Conservation (phyloP, 1,140 invertebrate genomes). For the Bombus difficillimus region DNA sequence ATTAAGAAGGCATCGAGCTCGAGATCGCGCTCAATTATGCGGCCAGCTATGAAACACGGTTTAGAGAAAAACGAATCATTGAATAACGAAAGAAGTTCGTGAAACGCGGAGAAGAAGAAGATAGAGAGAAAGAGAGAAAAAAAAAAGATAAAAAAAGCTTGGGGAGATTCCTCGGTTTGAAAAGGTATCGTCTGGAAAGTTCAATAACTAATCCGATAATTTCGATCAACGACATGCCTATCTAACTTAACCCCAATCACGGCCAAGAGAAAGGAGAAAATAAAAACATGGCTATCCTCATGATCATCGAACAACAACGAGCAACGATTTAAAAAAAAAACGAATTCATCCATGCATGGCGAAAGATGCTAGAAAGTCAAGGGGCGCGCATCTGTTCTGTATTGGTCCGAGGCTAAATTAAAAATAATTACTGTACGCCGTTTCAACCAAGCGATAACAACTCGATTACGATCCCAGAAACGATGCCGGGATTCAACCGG, state of each 20-base stretch:
- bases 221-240: not conserved
- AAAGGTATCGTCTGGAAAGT: slow-evolving; percentile 15
- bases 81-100: slow-evolving; percentile 17
- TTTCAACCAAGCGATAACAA: slow-evolving; percentile 55
- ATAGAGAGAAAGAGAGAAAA: not conserved
- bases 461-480: slow-evolving; percentile 56
- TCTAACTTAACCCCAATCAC: not conserved
- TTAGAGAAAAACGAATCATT: not conserved
- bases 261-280: not conserved
- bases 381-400: slow-evolving; percentile 33
- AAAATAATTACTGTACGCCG: slow-evolving; percentile 45
- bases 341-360: slow-evolving; percentile 1
- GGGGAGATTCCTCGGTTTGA: not conserved
- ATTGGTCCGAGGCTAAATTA: slow-evolving; percentile 7
- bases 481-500: slow-evolving; percentile 29
- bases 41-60: not conserved
- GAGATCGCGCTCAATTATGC: not conserved
- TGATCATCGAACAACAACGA: not conserved
- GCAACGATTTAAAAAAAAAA: not conserved
- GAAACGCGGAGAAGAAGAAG: not conserved
- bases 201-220: slow-evolving; percentile 28
- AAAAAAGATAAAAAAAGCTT: not conserved
- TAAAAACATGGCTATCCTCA: slow-evolving; percentile 27
- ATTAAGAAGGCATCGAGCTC: not conserved
- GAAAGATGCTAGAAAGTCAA: slow-evolving; percentile 6